Evolutionary conservation across 2,797 vertebrate species (phyloP), one percentile per base, ranked within the genome.

Genomic region (Microcaecilia unicolor): DNA sequence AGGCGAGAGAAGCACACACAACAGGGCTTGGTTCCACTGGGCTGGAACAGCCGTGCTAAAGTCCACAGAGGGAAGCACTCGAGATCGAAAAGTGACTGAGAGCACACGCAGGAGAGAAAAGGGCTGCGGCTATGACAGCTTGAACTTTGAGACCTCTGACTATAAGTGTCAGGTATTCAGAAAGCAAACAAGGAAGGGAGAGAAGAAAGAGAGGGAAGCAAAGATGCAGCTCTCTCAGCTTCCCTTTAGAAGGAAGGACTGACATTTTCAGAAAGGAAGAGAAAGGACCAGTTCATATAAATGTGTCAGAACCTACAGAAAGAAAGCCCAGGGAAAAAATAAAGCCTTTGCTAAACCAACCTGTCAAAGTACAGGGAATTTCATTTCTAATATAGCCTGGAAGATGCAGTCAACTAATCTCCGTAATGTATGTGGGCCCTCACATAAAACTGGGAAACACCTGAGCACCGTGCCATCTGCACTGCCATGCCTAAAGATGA

Each of bases 141-240:
- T 67, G 62, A 64, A 64, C 72, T 72, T 75, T 72, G 64, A 66
- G 43, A 66, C 48, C 31, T 67, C 47, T 50, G 48, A 35, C 9
- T 41, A n/a, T 19, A 13, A 3, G 24, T 10, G 34, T 13, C 22
- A 34, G 48, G 18, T 44, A 9, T 22, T 62, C 31, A 28, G 19
- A 37, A 44, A 51, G 31, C 41, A 60, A 60, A 51, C 34, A 41
- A 1, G 5, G 15, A 44, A 27, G 33, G 34, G 48, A n/a, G n/a
- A n/a, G n/a, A n/a, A n/a, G n/a, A n/a, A n/a, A n/a, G n/a, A n/a
- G n/a, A 42, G 3, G 32, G 47, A 39, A 40, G 48, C 3, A 9
- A 10, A 53, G 33, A n/a, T 20, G 23, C 15, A 39, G 18, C 17
- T 29, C 40, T 25, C 22, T 32, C 26, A 27, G 32, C 42, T 44